Conservation (phyloP, 2,888 invertebrate genomes). For the Epistrophe grossulariae region DNA sequence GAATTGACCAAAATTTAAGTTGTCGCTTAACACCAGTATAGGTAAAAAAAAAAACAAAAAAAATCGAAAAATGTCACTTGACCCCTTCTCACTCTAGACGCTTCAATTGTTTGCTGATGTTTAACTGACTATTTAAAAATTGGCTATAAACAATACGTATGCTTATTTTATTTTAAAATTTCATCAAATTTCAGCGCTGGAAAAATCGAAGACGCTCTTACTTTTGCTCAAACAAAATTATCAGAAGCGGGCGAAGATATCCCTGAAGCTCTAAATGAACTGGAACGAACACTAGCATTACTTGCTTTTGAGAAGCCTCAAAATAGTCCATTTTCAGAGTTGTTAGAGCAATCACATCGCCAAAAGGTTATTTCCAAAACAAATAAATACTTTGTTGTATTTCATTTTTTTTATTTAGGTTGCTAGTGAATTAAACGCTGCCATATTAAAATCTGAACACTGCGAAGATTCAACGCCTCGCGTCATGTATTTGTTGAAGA, state of each 20-base stretch:
- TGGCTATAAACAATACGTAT: no score
- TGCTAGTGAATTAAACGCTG: slow-evolving; percentile 98
- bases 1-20: no score
- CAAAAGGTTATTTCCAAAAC: slow-evolving; percentile 89
- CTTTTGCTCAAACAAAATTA: slow-evolving; percentile 93
- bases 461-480: slow-evolving; percentile 95
- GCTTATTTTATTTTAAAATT: not conserved
- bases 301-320: slow-evolving; percentile 98
- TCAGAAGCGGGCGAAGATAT: slow-evolving; percentile 93
- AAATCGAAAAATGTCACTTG: no score
- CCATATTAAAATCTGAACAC: slow-evolving; percentile 97
- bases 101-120: no score
- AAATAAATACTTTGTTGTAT: slow-evolving; percentile 4
- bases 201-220: slow-evolving; percentile 92
- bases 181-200: slow-evolving; percentile 85
- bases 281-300: slow-evolving; percentile 96
- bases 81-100: no score
- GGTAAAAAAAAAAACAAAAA: no score
- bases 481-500: slow-evolving; percentile 94
- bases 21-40: no score
- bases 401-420: slow-evolving; percentile 86
- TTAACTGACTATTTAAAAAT: no score
- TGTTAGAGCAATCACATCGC: slow-evolving; percentile 95
- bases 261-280: slow-evolving; percentile 88
- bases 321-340: slow-evolving; percentile 96